Evolutionary conservation across 2,797 vertebrate genomes (phyloP).

Genomic region (Dicrostonyx torquatus): DNA sequence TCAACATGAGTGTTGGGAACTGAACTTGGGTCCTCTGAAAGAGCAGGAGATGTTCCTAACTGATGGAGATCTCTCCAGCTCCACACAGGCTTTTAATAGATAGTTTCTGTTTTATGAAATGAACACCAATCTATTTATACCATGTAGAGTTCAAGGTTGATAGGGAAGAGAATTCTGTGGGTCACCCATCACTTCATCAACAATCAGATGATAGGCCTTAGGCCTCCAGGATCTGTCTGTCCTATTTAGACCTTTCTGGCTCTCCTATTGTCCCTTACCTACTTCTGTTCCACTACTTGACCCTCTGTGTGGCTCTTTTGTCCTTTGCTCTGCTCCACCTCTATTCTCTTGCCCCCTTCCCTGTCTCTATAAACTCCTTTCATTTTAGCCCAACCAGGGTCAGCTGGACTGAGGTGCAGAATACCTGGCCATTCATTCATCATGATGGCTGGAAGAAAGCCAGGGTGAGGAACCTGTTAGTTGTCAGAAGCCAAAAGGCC

Average conservation of each 20-base stretch:
- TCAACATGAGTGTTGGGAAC: not conserved
- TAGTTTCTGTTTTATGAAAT: not conserved
- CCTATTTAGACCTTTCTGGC: not conserved
- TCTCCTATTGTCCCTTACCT: fast-evolving
- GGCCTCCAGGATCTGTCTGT: not conserved
- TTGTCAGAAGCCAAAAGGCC: not conserved
- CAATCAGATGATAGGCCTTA: fast-evolving
- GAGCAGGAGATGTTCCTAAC: not conserved
- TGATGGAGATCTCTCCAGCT: not conserved
- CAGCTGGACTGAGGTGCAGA: fast-evolving
- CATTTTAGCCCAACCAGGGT: fast-evolving
- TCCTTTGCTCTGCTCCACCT: too few relatives aligned
- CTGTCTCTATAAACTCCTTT: fast-evolving
- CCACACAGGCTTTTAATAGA: not conserved
- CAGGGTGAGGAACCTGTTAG: not conserved
- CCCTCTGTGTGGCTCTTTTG: fast-evolving
- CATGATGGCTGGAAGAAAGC: not conserved
- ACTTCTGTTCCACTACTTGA: fast-evolving
- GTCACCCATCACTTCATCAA: fast-evolving
- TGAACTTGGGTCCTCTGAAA: not conserved
- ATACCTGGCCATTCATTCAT: fast-evolving
- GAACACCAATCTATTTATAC: fast-evolving
- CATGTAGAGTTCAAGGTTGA: fast-evolving
- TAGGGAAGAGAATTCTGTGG: fast-evolving
- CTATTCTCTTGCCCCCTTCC: too few relatives aligned